Evolutionary conservation across 2,797 vertebrate species (phyloP).

Genomic region (Premnoplex brunnescens): DNA sequence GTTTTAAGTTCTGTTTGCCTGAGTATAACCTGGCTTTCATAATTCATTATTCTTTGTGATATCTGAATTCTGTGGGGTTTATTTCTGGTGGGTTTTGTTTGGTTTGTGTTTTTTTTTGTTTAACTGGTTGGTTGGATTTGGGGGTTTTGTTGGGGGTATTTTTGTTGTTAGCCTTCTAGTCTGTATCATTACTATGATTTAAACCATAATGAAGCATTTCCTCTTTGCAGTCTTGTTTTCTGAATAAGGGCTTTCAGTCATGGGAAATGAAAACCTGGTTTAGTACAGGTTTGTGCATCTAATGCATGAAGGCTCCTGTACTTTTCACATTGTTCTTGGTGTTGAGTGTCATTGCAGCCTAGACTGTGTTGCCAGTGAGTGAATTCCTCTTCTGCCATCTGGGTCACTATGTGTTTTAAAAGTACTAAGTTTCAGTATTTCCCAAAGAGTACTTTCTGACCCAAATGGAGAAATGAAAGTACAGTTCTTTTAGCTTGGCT

Average conservation of each 20-base stretch:
- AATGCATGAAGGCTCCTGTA: background rate
- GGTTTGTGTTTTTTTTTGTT: background rate
- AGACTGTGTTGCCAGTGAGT: background rate
- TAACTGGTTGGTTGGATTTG: background rate
- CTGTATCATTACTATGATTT: background rate
- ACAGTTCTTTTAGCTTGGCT: background rate
- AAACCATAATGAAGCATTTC: background rate
- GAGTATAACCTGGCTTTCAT: background rate
- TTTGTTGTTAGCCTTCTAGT: background rate
- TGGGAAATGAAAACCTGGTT: background rate
- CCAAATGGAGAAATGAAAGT: background rate
- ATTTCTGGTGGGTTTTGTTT: background rate
- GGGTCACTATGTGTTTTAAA: background rate
- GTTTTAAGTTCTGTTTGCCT: background rate
- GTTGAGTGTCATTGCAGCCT: background rate
- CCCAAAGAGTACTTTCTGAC: constrained; percentile 5
- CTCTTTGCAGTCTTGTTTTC: background rate
- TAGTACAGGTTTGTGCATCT: background rate
- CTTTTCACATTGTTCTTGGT: background rate
- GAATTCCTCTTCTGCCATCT: background rate
- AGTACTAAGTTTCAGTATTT: background rate
- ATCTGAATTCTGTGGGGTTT: background rate
- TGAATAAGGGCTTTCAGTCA: background rate
- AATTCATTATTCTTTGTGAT: background rate
- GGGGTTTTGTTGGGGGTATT: background rate